Conservation (phyloP, 2,113 vertebrate genomes). For the Glaucidium brasilianum region DNA sequence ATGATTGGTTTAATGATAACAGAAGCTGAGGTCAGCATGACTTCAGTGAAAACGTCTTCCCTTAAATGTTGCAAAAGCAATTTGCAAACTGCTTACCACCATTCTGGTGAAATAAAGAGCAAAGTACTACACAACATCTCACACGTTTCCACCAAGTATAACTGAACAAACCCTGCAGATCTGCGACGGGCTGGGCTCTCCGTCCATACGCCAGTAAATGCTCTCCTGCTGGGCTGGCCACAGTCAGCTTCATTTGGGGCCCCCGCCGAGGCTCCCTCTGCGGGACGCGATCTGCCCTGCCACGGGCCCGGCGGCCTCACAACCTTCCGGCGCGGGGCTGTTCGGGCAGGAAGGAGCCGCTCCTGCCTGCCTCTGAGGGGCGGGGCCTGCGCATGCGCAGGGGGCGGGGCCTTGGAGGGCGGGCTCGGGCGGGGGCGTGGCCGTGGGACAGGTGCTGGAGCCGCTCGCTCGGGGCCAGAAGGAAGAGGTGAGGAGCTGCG, state of each 20-base stretch:
- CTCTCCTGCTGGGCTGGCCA: rapidly evolving
- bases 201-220: rapidly evolving
- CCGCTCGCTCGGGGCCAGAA: rapidly evolving
- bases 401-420: rapidly evolving
- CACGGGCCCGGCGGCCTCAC: rapidly evolving
- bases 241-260: rapidly evolving
- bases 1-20: neutral
- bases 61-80: neutral
- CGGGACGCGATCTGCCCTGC: rapidly evolving
- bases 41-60: rapidly evolving
- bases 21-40: neutral
- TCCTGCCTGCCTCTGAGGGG: rapidly evolving
- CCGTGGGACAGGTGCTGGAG: rapidly evolving
- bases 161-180: rapidly evolving
- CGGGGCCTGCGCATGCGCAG: too few species aligned
- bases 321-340: neutral
- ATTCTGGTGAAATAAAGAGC: neutral
- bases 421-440: rapidly evolving
- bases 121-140: rapidly evolving
- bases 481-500: rapidly evolving
- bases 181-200: rapidly evolving
- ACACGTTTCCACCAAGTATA: rapidly evolving
- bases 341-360: rapidly evolving
- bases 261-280: rapidly evolving
- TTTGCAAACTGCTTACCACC: neutral